Base-by-base conservation (phyloP, 2,113 vertebrate genomes). In the Syngnathus floridae region DNA sequence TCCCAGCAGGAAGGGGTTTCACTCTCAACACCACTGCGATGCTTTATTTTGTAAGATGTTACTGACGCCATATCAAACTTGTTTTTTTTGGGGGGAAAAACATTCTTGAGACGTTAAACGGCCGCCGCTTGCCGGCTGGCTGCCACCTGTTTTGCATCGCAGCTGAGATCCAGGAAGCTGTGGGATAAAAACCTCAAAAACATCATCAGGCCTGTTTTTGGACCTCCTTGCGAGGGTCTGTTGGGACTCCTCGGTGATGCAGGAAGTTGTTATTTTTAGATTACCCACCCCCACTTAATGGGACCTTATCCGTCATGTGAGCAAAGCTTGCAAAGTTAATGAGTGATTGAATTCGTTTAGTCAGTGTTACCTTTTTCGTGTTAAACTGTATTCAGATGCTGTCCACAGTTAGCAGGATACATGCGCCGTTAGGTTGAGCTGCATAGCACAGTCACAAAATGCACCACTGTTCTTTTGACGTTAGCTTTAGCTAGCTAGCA, bases 1-100 rank as follows among this genome's bases (percentile, higher is more conserved):
- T 82, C 79, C 86, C 85, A 84, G 77, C 87, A 91, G 88, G 85
- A 94, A 91, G 89, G 91, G 90, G 93, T 91, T 93, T 94, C 92
- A 91, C 91, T 84, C 84, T 79, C 82, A 69, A 75, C 65, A 76
- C 77, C 82, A 75, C 87, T 75, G 84, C 81, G 79, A 78, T 83
- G 82, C 82, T 86, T 85, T 84, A 66, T 69, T 73, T 81, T 81
- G 73, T 36, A 81, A 80, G 81, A 73, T 84, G 80, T 63, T 26
- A 14, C 54, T 66, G 60, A 83, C 85, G 85, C 83, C 84, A 85
- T 70, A 60, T 9, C 4, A 19, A 48, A 11, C 9, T 46, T 41
- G n/a, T 58, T 31, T n/a, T 38, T 41, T 41, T 31, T 2, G 26
- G 26, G 8, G 8, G 10, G 10, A 59, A 37, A 40, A 62, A 17